phyloP scores from a whole-genome alignment of 1,140 invertebrate species.

The Microplitis demolitor region DNA sequence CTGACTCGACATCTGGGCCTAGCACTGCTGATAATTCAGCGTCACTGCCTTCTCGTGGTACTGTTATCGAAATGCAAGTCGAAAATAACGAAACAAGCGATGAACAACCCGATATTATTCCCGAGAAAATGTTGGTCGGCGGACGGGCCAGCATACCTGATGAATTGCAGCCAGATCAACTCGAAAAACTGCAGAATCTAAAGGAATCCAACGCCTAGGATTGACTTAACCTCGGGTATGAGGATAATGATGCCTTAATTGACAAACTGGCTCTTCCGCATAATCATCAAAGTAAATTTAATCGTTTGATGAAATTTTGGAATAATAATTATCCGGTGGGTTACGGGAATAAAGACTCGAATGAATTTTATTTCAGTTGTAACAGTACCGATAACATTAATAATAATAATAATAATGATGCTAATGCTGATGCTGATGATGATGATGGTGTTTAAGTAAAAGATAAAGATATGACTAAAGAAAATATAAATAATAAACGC shows the following conservation, averaged over 20 bases:
- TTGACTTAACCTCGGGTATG: slow-evolving; percentile 54
- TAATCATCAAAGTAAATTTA: slow-evolving; percentile 56
- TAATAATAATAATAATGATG: slow-evolving; percentile 14
- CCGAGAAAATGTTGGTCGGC: slow-evolving; percentile 71
- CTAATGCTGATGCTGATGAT: too few species aligned
- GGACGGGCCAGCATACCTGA: slow-evolving; percentile 81
- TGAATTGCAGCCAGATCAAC: slow-evolving; percentile 82
- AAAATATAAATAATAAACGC: background rate
- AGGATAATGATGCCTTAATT: slow-evolving; percentile 48
- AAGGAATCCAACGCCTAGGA: slow-evolving; percentile 87
- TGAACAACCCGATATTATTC: slow-evolving; percentile 44
- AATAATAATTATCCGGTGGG: slow-evolving; percentile 47
- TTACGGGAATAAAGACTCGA: slow-evolving; percentile 46
- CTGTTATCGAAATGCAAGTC: slow-evolving; percentile 41
- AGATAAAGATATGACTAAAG: background rate
- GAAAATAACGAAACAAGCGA: slow-evolving; percentile 36
- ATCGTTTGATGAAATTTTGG: slow-evolving; percentile 55
- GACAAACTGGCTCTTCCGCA: slow-evolving; percentile 56
- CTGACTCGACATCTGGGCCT: slow-evolving; percentile 65
- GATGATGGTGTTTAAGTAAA: slow-evolving; percentile 3
- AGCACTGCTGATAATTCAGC: slow-evolving; percentile 69
- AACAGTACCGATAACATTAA: background rate
- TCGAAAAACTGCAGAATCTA: slow-evolving; percentile 80
- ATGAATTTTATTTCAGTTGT: background rate
- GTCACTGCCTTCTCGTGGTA: slow-evolving; percentile 50